Evolutionary conservation across 2,888 invertebrate genomes (phyloP), one percentile per base, ranked within the genome.

Genomic region (Harpalus rubripes): DNA sequence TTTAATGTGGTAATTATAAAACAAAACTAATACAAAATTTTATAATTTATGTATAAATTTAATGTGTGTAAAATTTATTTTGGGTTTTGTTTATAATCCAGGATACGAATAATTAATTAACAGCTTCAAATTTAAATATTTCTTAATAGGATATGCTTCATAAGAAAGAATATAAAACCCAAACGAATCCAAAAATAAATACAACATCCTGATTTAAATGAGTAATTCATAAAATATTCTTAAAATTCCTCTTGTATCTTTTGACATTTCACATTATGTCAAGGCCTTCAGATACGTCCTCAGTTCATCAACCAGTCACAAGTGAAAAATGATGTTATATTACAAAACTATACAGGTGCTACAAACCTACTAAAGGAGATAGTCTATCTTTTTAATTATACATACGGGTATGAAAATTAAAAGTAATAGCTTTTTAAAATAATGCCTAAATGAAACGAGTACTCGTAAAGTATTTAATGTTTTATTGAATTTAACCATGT

Each of bases 191-290:
- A 16, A 44, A 74, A 44, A 32, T n/a, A n/a, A n/a, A n/a, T n/a
- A 72, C 22, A 10, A 63, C 8, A 74, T 74, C 72, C 44, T 74
- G 44, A 68, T 68, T 1, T 32, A 16, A 26, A 15, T 68, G 4
- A 44, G 7, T 44, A 74, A 44, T 44, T 44, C 18, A 74, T 16
- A 68, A 68, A 26, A 68, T 8, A 68, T 68, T 68, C 39, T 1
- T 74, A 10, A 44, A 44, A 74, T 74, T 74, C 63, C 26, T 12
- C 1, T 26, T 18, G 2, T 22, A 22, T 63, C 44, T 74, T 32
- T 32, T 74, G 72, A 74, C 72, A 74, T 74, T 74, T 74, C 41
- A 44, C 44, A 7, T 68, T 68, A 68, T 68, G 72, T 44, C 72
- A 74, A 74, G 72, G 72, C 12, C 26, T 74, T 41, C 6, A 16